Percentiles rank a stretch among this genome's conserved stretches.
Conservation (phyloP, 2,888 invertebrate species). For the Hymenopus coronatus region DNA sequence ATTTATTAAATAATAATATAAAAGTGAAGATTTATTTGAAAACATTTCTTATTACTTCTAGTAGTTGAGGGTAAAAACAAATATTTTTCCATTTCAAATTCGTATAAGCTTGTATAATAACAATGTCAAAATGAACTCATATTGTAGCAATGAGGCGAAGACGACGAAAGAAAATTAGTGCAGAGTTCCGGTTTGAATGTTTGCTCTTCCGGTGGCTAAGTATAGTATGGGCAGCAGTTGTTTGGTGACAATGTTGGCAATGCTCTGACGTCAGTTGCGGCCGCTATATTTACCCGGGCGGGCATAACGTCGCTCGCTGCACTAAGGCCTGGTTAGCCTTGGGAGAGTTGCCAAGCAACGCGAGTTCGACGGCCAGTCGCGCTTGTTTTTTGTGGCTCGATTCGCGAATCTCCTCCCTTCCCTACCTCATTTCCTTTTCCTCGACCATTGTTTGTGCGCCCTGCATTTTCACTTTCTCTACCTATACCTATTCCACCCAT, state of each 20-base stretch:
- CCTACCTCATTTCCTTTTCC: neutral
- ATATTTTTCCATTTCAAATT: no score
- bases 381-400: slow-evolving; percentile 7
- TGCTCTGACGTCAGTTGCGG: slow-evolving; percentile 27
- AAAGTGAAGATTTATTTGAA: no score
- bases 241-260: neutral
- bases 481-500: no score
- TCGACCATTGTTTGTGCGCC: neutral
- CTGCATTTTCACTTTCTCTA: no score
- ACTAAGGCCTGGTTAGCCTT: slow-evolving; percentile 34
- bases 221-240: neutral
- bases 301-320: slow-evolving; percentile 28
- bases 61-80: no score
- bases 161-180: no score
- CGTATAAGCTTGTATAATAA: no score
- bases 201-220: neutral
- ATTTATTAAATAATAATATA: no score
- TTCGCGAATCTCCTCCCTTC: neutral
- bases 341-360: slow-evolving; percentile 36
- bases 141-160: no score
- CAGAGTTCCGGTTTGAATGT: no score
- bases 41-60: no score
- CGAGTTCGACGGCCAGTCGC: slow-evolving; percentile 35
- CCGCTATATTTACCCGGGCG: slow-evolving; percentile 35
- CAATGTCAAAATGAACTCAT: no score